Evolutionary conservation across 2,113 vertebrate species (phyloP).

Genomic region (Ovis canadensis): DNA sequence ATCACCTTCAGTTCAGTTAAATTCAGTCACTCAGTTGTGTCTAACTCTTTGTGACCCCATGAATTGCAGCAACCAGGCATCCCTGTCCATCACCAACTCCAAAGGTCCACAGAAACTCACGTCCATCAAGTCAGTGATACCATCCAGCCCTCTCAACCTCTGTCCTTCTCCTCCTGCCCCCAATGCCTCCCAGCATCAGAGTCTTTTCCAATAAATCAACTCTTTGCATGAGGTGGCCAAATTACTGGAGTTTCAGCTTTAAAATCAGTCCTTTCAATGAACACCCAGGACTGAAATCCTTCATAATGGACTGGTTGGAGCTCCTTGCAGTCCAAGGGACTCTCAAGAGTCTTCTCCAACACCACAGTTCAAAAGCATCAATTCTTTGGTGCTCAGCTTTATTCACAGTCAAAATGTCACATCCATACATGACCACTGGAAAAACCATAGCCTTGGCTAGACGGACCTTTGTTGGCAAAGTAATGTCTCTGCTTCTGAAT

Average conservation of each 20-base stretch:
- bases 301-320: background rate
- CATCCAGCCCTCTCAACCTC: background rate
- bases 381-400: no score
- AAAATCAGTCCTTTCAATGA: background rate
- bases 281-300: background rate
- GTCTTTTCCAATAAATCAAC: background rate
- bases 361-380: no score
- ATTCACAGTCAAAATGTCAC: no score
- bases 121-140: background rate
- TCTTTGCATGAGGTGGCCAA: fast-evolving
- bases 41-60: background rate
- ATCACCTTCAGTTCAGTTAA: background rate
- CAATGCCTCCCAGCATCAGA: background rate
- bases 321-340: no score
- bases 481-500: no score
- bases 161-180: background rate
- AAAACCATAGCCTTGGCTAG: no score
- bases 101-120: fast-evolving
- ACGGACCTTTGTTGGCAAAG: no score
- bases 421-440: no score
- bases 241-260: background rate
- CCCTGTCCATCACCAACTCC: background rate
- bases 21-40: background rate
- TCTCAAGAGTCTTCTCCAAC: no score
- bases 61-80: background rate